phyloP scores from a whole-genome alignment of 2,113 vertebrate species.

The Ptilonorhynchus violaceus region DNA sequence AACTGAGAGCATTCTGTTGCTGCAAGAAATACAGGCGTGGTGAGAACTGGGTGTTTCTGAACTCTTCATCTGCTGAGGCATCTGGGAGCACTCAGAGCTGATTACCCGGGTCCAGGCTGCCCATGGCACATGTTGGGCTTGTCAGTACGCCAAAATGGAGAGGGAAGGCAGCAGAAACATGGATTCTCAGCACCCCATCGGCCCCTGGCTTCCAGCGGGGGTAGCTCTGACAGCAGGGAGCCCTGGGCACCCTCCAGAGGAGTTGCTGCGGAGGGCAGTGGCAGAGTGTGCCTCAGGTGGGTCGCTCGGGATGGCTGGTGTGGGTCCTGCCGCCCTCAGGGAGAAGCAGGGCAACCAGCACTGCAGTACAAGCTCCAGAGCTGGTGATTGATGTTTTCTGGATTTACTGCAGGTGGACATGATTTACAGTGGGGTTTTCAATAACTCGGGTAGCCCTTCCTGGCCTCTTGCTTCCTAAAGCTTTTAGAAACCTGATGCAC shows the following conservation, averaged over 20 bases:
- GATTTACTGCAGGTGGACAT: neutral
- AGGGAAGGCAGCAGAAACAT: neutral
- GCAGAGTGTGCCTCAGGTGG: accelerated
- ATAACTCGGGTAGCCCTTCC: neutral
- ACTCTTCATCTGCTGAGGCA: neutral
- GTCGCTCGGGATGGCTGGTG: accelerated
- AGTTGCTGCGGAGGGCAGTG: neutral
- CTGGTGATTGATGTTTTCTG: neutral
- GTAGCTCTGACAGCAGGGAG: neutral
- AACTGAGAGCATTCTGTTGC: neutral
- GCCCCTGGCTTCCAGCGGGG: neutral
- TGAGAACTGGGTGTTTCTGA: neutral
- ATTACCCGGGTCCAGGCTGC: neutral
- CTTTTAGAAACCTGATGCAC: neutral
- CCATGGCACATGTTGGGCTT: accelerated
- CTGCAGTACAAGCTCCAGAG: neutral
- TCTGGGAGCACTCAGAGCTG: neutral
- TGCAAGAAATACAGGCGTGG: neutral
- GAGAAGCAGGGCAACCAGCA: accelerated
- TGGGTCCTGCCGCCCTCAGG: neutral
- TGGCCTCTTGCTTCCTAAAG: neutral
- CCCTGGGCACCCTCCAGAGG: neutral
- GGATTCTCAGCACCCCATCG: neutral
- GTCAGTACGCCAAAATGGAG: neutral
- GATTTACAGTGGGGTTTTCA: neutral